Percentiles rank a stretch among this genome's conserved stretches.
Evolutionary conservation across 1,140 invertebrate species (phyloP).

Genomic region (Capitella teleta): DNA sequence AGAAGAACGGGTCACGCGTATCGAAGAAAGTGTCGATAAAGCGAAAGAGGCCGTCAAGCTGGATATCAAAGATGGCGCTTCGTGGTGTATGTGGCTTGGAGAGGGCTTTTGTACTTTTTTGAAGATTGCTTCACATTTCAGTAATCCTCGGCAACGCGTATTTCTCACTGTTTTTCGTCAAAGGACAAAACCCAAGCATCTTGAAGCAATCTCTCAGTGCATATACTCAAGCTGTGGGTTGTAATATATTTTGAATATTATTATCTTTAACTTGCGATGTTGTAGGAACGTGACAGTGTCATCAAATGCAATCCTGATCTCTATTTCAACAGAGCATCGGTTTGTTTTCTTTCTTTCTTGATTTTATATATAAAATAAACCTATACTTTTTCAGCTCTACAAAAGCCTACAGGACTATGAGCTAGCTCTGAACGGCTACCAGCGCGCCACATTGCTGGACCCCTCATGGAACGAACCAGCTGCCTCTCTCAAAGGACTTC

Average conservation of each 20-base stretch:
- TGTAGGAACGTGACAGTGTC: conserved; percentile 60
- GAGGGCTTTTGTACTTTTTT: no score
- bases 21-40: conserved; percentile 61
- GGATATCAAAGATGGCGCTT: conserved; percentile 69
- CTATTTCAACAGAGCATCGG: conserved; percentile 65
- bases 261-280: conserved; percentile 12
- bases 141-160: conserved; percentile 73
- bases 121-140: no score
- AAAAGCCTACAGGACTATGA: conserved; percentile 71
- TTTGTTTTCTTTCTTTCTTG: neutral
- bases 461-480: conserved; percentile 60
- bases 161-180: conserved; percentile 65
- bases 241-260: neutral
- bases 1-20: conserved; percentile 52
- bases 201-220: conserved; percentile 66
- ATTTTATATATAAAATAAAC: neutral
- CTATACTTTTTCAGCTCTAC: conserved; percentile 44
- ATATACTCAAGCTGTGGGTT: conserved; percentile 65
- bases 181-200: conserved; percentile 59
- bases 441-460: conserved; percentile 55
- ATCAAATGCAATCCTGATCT: conserved; percentile 65
- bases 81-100: no score
- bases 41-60: conserved; percentile 73
- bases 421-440: conserved; percentile 57
- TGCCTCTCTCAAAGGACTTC: conserved; percentile 51